Evolutionary conservation across 2,888 invertebrate species (phyloP), one percentile per base, ranked within the genome.

Genomic region (Lochmaea capreae): DNA sequence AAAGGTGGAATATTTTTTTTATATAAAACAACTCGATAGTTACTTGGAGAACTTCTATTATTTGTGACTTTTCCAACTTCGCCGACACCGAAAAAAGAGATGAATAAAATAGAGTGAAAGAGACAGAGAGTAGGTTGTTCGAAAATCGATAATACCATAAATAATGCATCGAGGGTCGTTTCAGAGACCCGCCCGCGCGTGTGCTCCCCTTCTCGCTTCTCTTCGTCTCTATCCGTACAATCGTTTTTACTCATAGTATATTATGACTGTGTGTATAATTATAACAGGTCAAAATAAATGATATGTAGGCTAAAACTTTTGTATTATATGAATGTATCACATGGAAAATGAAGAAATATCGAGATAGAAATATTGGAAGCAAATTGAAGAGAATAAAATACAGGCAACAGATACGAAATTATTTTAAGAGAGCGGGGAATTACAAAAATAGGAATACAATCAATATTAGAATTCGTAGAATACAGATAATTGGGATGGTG

Each of bases 121-220:
- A 65, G 73, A 68, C 52, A 72, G 43, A 57, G 74, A 73, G 75
- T 70, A 59, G 72, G 77, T 74, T 78, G 77, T 81, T 81, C 81
- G 79, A 82, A 83, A 83, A 83, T 83, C 83, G 82, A 83, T 83
- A 83, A 75, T 78, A 77, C 80, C 79, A 83, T 83, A 83, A 83
- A 83, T 83, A 83, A 83, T 83, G 82, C 81, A 83, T 80, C 77
- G 78, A 78, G 79, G 79, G 76, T 76, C 76, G 76, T 67, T 73
- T 67, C 62, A 43, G 69, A 74, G 65, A 61, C 59, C 74, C 68
- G 65, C 74, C 71, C 74, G 74, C 68, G 67, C 72, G 69, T 65
- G 66, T 72, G 61, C 39, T 65, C n/a, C 63, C 65, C 65, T 74
- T 65, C 65, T 63, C 43, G 2, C 42, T 43, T 18, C 42, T 16